Evolutionary conservation across 2,888 invertebrate species (phyloP), one percentile per base, ranked within the genome.

Genomic region (Thumatha senex): DNA sequence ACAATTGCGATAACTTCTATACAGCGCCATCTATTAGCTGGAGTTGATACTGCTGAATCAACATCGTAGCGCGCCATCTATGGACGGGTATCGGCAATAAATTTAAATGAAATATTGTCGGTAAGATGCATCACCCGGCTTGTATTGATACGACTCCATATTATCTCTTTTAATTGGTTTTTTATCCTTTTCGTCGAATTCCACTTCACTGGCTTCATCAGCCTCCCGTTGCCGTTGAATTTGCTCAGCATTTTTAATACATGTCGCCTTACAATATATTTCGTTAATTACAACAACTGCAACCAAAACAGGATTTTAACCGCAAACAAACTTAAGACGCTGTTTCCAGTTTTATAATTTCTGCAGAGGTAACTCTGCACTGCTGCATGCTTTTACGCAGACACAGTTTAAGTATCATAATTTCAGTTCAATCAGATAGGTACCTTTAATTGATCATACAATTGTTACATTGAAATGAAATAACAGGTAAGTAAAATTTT

Each of bases 241-340:
- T 11, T 48, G 18, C 34, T 56, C 52, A 3, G 66, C 66, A n/a
- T 42, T 59, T 31, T 40, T 62, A 48, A 87, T 40, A 44, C 85
- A 86, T 1, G 58, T 49, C 0, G 81, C 40, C 60, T 89, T 87
- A 62, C 87, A 89, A 54, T 81, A 87, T 0, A 76, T 77, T 67
- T 87, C 85, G 49, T 89, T 89, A 18, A 88, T 60, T 11, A 84
- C 63, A 4, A 88, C 61, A 58, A 89, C 88, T 89, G 70, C 35
- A 80, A 78, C 10, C 42, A 51, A 58, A 24, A 48, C 31, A 13
- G 7, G 9, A 31, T n/a, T n/a, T n/a, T n/a, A 31, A 10, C 31
- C 8, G 2, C 31, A 31, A 31, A 7, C 8, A 30, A n/a, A n/a
- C n/a, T n/a, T n/a, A n/a, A n/a, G n/a, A n/a, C n/a, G n/a, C n/a